These are phyloP conservation scores for Silurus lanzhouensis DNA, from an alignment of 2,797 vertebrate genomes.

Conservation along the genomic window DNA sequence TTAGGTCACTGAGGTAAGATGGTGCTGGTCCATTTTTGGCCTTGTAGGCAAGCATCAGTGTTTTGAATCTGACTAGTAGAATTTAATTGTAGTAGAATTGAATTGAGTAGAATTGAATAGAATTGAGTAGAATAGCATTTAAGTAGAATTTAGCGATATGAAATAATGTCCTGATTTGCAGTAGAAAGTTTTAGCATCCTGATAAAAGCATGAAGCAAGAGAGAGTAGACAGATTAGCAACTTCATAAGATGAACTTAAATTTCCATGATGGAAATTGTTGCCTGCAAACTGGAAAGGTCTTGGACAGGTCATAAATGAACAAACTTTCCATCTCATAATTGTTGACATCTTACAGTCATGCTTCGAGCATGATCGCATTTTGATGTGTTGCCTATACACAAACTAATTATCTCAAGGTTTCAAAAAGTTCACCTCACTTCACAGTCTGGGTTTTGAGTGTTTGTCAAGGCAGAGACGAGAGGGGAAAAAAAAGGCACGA, in stretches of 20 bases:
- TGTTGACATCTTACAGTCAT: conserved; percentile 31
- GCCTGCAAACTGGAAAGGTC: background rate
- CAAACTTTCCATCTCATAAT: conserved; percentile 15
- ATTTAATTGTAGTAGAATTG: no score
- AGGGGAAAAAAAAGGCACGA: conserved; percentile 28
- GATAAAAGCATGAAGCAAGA: background rate
- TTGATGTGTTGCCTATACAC: conserved; percentile 32
- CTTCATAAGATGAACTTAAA: background rate
- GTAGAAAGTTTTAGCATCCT: background rate
- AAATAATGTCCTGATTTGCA: background rate
- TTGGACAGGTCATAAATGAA: background rate
- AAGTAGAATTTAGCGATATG: no score
- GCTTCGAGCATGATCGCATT: conserved; percentile 24
- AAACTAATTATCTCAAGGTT: conserved; percentile 43
- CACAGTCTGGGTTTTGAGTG: conserved; percentile 6
- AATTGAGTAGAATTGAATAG: no score
- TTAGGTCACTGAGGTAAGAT: no score
- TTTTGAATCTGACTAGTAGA: no score
- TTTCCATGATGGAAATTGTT: background rate
- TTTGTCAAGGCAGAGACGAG: background rate
- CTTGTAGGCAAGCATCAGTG: no score
- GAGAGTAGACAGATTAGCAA: background rate
- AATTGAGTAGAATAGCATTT: no score
- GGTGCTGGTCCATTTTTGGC: no score
- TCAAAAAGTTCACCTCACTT: conserved; percentile 27